Base-by-base conservation (phyloP, 2,113 vertebrate genomes). In the Anser brachyrhynchus region DNA sequence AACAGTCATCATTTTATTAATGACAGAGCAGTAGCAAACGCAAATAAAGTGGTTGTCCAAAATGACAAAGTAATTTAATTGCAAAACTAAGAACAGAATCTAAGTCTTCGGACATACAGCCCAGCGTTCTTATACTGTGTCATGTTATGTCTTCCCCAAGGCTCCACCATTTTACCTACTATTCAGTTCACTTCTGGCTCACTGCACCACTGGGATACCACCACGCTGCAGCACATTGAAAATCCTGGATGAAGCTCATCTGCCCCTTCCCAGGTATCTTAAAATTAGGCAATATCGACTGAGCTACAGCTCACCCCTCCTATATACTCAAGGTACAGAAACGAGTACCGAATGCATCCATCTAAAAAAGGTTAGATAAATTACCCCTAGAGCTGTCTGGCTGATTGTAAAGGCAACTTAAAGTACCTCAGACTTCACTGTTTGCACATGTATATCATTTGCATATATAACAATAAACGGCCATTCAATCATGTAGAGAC, bases 1-100 rank as follows among this genome's bases (percentile, higher is more conserved):
- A 83, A 62, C 15, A 76, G 22, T 39, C 64, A 49, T 61, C 20
- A 78, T 55, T 90, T 84, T 75, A 89, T 14, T 78, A 41, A 71
- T 25, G 15, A 59, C 20, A 90, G 87, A 66, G 28, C 37, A 73
- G 43, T 6, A 61, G 35, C 26, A 86, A 84, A 61, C 29, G 39
- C 17, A 97, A 89, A 71, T 46, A 16, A 84, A 92, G 61, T 13
- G 10, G 8, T 22, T 92, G n/a, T 61, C 52, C 57, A 84, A 87
- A 93, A 89, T 16, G 4, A 39, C 33, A 73, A 80, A 17, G 9
- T 62, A 82, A 84, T 29, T 64, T 41, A 84, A 80, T 41, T 31
- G 18, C 44, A 92, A 87, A 87, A 41, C 55, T 49, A 67, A 77
- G 26, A 84, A 49, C 7, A 78, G 35, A 52, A 78, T 55, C n/a